Conservation (phyloP, 1,140 invertebrate species). For the Berghia stephanieae region DNA sequence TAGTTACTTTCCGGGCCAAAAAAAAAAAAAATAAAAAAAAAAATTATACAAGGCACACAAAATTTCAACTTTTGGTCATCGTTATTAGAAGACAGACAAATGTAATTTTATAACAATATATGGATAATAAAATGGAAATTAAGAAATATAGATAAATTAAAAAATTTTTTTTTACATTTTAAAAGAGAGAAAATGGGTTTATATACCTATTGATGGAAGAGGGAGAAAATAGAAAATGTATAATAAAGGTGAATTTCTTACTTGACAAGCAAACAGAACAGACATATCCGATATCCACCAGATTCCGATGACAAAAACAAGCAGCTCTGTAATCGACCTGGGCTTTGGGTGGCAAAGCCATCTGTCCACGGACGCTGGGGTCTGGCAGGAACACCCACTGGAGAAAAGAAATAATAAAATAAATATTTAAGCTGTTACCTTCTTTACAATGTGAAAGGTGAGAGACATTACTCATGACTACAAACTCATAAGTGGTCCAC, state of each 20-base stretch:
- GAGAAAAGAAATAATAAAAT: slow-evolving; percentile 50
- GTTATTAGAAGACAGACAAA: background rate
- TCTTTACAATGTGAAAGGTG: no score
- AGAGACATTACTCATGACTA: no score
- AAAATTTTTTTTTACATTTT: background rate
- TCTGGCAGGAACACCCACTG: slow-evolving; percentile 95
- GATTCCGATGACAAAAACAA: slow-evolving; percentile 96
- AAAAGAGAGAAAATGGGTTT: no score
- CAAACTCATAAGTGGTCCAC: no score
- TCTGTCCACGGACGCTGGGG: slow-evolving; percentile 78
- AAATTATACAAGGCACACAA: background rate
- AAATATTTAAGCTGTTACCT: background rate
- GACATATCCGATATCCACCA: slow-evolving; percentile 95
- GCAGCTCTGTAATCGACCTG: slow-evolving; percentile 96
- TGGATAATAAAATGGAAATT: background rate
- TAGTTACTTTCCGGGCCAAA: no score
- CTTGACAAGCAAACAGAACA: slow-evolving; percentile 97
- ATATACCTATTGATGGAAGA: background rate
- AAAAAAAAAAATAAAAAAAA: slow-evolving; percentile 1
- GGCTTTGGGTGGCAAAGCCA: slow-evolving; percentile 87
- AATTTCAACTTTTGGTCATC: background rate
- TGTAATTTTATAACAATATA: background rate
- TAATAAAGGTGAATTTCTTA: slow-evolving; percentile 68
- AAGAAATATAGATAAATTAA: background rate
- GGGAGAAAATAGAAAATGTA: background rate